Evolutionary conservation across 1,140 invertebrate genomes (phyloP), one percentile per base, ranked within the genome.

Genomic region (Helicoverpa zea): DNA sequence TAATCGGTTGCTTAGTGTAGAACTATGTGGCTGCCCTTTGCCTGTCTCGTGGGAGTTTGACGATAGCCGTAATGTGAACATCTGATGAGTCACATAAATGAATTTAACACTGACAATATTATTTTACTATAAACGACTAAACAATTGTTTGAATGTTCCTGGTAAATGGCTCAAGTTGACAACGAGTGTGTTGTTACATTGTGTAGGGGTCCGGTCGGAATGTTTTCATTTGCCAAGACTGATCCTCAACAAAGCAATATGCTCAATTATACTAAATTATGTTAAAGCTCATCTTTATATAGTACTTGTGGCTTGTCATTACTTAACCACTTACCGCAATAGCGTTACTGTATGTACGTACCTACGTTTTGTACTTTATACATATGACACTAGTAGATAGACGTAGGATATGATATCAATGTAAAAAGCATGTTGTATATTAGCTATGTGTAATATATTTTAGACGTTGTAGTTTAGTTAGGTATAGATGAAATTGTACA

Each of bases 401-500:
- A 81, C 70, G 80, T 87, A 88, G 84, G 59, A 66, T 81, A 84
- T 74, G 75, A 86, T 90, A 88, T 92, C 84, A 91, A 81, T 94
- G 93, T 94, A 94, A 94, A 94, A 94, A 94, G 88, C 89, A 90
- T 92, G 87, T 90, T 94, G 93, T 94, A 94, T 88, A 92, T 90
- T 93, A 94, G 91, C 87, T 85, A 87, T 90, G 87, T 94, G 90
- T 94, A 92, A 91, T 93, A 93, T 94, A 92, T 91, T 90, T 90
- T 84, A 88, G 86, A 51, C 87, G 88, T 92, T 74, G 87, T 94
- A 94, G 91, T 86, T 88, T 93, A 94, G 91, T 84, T 94, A 94
- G 92, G 89, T 88, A 89, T 94, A 94, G 93, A 92, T 89, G 87
- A 92, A 94, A 94, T 94, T 94, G 92, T 94, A 94, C 92, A 94